A percentile compares a stretch with the other conserved stretches of the same genome.
Evolutionary conservation across 1,140 invertebrate species (phyloP).

Genomic region (Pissodes strobi): DNA sequence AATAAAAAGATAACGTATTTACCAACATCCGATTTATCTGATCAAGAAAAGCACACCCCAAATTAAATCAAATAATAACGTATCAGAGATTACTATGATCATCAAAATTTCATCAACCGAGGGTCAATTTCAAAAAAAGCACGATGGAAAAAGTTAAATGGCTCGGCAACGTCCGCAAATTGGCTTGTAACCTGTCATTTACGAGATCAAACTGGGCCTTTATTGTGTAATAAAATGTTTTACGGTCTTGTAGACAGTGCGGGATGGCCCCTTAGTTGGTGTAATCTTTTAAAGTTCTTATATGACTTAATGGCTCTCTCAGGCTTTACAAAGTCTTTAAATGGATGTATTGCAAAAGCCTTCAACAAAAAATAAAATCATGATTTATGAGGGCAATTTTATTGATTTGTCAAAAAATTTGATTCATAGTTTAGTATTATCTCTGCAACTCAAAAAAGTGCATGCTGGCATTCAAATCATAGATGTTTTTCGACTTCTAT

Average conservation of each 20-base stretch:
- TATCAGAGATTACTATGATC: conserved; percentile 4
- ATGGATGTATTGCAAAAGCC: no score
- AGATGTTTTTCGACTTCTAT: no score
- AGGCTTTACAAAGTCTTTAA: not conserved
- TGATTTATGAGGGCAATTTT: no score
- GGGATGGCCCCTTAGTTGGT: not conserved
- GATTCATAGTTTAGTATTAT: no score
- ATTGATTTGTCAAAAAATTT: no score
- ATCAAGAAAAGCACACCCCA: not conserved
- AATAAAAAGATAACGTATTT: not conserved
- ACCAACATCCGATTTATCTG: not conserved
- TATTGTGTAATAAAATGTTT: conserved; percentile 34
- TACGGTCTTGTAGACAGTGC: conserved; percentile 24
- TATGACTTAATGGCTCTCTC: conserved; percentile 4
- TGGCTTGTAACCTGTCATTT: conserved; percentile 32
- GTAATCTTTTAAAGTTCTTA: not conserved
- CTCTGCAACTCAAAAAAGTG: no score
- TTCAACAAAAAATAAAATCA: no score
- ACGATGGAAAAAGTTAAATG: conserved; percentile 16
- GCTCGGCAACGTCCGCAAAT: conserved; percentile 20
- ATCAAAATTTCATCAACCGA: conserved; percentile 20
- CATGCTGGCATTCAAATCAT: no score
- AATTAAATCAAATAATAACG: conserved; percentile 10
- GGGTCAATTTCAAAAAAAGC: conserved; percentile 21
- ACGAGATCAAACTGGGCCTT: conserved; percentile 29